phyloP scores from a whole-genome alignment of 2,797 vertebrate genomes.

The Melanotaenia parkinsoni region DNA sequence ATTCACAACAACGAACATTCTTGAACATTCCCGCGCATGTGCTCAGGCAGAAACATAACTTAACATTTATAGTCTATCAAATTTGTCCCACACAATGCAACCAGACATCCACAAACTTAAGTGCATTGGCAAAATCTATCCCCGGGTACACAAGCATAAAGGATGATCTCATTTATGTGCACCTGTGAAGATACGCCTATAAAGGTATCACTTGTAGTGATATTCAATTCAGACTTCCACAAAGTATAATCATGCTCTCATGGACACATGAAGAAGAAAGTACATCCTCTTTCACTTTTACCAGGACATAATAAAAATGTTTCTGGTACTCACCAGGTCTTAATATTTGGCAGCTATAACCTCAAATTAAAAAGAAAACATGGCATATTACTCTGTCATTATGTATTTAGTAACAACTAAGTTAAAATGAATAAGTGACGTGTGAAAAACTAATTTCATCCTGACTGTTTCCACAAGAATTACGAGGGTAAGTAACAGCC shows the following conservation, averaged over 20 bases:
- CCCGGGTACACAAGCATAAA: conserved; percentile 8
- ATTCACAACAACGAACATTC: too few species aligned
- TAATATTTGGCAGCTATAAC: neutral
- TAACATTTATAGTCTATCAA: conserved; percentile 22
- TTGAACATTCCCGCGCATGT: too few species aligned
- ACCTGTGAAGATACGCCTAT: conserved; percentile 39
- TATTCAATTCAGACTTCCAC: conserved; percentile 41
- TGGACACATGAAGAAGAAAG: neutral
- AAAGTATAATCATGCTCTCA: conserved; percentile 36
- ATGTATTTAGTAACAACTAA: neutral
- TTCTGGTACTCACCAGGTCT: neutral
- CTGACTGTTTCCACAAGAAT: too few species aligned
- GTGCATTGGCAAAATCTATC: conserved; percentile 6
- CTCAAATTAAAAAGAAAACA: neutral
- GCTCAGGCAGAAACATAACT: too few species aligned
- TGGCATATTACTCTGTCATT: neutral
- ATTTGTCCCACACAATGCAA: conserved; percentile 18
- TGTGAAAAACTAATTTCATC: neutral
- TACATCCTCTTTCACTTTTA: neutral
- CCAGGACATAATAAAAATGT: neutral
- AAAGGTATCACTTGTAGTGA: conserved; percentile 28
- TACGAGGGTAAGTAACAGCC: neutral
- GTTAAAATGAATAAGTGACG: neutral
- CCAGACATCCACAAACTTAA: conserved; percentile 32
- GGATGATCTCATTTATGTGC: conserved; percentile 53